Percentiles rank a stretch among this genome's conserved stretches.
phyloP scores from a whole-genome alignment of 2,797 vertebrate species.

The Ptychadena robeensis region DNA sequence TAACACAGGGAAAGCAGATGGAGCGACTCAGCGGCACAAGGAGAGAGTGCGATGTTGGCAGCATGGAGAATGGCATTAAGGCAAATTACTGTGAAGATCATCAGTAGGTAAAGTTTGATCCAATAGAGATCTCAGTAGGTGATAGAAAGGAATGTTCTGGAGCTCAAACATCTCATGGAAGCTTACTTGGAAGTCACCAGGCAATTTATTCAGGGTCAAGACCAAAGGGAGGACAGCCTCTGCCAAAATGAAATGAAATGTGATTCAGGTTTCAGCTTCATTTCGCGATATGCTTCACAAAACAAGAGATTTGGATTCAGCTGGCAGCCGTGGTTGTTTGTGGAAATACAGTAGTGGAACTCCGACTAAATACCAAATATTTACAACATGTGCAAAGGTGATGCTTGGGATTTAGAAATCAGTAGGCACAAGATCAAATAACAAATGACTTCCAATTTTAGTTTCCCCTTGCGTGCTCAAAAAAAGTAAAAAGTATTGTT shows the following conservation, averaged over 20 bases:
- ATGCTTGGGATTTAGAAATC: background rate
- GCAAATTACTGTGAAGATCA: constrained; percentile 55
- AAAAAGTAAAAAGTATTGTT: background rate
- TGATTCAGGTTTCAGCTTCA: constrained; percentile 58
- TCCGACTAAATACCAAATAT: constrained; percentile 59
- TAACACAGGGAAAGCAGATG: constrained; percentile 56
- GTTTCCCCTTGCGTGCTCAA: background rate
- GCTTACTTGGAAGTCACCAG: constrained; percentile 64
- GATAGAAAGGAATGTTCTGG: constrained; percentile 64
- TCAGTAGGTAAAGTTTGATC: constrained; percentile 62
- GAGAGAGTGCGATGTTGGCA: constrained; percentile 49
- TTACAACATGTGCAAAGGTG: constrained; percentile 34
- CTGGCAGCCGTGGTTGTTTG: constrained; percentile 56
- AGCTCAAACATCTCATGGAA: constrained; percentile 65
- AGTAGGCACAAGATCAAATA: background rate
- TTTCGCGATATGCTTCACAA: constrained; percentile 62
- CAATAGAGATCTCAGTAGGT: constrained; percentile 67
- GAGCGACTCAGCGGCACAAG: constrained; percentile 51
- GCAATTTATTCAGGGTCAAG: constrained; percentile 68
- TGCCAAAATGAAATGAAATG: constrained; percentile 63
- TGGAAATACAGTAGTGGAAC: constrained; percentile 56
- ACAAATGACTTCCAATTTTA: background rate
- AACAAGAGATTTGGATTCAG: constrained; percentile 58
- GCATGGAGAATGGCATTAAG: constrained; percentile 52
- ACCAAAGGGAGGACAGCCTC: constrained; percentile 65